Base-by-base conservation (phyloP, 2,797 vertebrate species). In the Rousettus madagascariensis region DNA sequence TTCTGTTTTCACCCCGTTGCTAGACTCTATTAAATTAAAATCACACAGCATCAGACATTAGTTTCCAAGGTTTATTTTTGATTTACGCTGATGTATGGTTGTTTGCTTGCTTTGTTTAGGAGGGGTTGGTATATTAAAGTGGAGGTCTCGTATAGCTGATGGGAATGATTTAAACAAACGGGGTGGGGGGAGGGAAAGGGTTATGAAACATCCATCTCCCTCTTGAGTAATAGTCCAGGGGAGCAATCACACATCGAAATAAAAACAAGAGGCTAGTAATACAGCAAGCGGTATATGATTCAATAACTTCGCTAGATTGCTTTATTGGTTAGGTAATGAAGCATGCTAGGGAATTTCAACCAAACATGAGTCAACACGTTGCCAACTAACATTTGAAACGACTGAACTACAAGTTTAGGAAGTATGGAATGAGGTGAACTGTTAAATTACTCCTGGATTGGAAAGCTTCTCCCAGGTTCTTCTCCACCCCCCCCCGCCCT, bases 271-370 rank as follows among this genome's bases (percentile, higher is more conserved):
- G 78, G 49, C 24, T 53, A 68, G 94, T 82, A 96, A 96, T 94
- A 78, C 41, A 96, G 72, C 92, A 92, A 92, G 96, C 74, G 90
- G 92, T 49, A 3, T 94, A 77, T 97, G 98, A 97, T 97, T 97
- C 97, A 96, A 16, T 97, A 97, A 57, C 80, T 77, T 75, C 0
- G 3, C 87, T 57, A 94, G 77, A 87, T 89, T 96, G 98, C 97
- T 98, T 93, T 98, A 96, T 95, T 68, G 93, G 96, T 65, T 91
- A 93, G 94, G 96, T 98, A 96, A 98, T 98, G 98, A 97, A 97
- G 97, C 97, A 41, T 88, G 83, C 83, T 86, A 88, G 93, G 86
- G 79, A 96, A 97, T 89, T 96, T 66, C 97, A 84, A 12, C 55
- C 91, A 97, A 97, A 97, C 96, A 66, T 43, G 46, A 95, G 94